Evolutionary conservation across 2,797 vertebrate species (phyloP).

Genomic region (Anguilla anguilla): DNA sequence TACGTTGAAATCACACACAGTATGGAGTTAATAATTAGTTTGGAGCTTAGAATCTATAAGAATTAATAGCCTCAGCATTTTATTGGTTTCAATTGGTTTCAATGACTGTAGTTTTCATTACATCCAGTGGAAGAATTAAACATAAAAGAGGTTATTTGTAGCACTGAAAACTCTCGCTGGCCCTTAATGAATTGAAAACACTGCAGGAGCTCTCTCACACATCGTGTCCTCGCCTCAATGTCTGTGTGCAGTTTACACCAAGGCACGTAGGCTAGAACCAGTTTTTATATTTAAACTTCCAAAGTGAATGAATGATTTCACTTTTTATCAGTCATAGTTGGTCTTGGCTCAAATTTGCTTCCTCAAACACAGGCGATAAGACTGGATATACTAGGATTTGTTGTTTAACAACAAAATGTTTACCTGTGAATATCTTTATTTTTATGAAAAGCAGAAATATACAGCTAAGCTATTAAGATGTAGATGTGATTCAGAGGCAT

Average conservation of each 20-base stretch:
- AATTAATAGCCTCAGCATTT: constrained; percentile 12
- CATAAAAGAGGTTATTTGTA: constrained; percentile 17
- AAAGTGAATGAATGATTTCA: not conserved
- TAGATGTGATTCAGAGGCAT: not conserved
- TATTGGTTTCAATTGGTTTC: constrained; percentile 17
- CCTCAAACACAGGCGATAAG: not conserved
- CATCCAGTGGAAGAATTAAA: constrained; percentile 4
- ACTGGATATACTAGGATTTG: not conserved
- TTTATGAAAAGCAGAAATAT: not conserved
- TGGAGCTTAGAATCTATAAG: constrained; percentile 1
- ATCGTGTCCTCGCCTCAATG: not conserved
- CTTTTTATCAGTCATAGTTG: not conserved
- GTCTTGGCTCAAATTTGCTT: not conserved
- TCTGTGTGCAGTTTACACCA: not conserved
- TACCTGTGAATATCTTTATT: not conserved
- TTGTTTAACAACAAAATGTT: not conserved
- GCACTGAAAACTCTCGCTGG: constrained; percentile 12
- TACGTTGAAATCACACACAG: not conserved
- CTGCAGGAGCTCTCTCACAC: constrained; percentile 9
- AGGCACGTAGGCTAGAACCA: not conserved
- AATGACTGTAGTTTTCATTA: constrained; percentile 17
- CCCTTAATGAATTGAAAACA: constrained; percentile 14
- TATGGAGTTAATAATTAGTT: not conserved
- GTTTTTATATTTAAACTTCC: not conserved
- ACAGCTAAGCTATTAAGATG: not conserved